Evolutionary conservation across 2,888 invertebrate genomes (phyloP).

Genomic region (Limulus polyphemus): DNA sequence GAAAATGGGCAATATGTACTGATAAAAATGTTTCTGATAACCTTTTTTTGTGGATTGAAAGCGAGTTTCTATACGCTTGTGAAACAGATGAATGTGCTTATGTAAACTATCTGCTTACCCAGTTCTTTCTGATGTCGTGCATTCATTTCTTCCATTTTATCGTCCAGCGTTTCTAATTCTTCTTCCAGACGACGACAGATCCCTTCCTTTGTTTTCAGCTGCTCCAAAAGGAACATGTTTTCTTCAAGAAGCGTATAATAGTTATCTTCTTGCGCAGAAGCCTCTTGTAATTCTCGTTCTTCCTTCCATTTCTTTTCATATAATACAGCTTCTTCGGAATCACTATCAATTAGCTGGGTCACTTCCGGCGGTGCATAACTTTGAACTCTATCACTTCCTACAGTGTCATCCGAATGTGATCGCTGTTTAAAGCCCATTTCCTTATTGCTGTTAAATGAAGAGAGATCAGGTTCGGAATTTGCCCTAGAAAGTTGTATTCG

Average conservation of each 20-base stretch:
- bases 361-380: conserved; percentile 1
- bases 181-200: conserved; percentile 36
- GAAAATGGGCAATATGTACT: no score
- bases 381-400: no score
- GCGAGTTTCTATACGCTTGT: no score
- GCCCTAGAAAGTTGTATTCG: conserved; percentile 34
- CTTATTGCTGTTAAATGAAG: conserved; percentile 27
- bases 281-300: not conserved
- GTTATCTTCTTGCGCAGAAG: conserved; percentile 35
- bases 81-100: not conserved
- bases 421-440: conserved; percentile 1
- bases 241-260: conserved; percentile 42
- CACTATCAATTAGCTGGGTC: conserved; percentile 3
- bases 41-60: no score
- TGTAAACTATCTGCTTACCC: conserved; percentile 8
- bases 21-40: no score
- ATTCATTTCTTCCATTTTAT: conserved; percentile 31
- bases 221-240: conserved; percentile 39
- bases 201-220: conserved; percentile 40
- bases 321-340: not conserved
- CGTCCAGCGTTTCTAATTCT: conserved; percentile 35
- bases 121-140: conserved; percentile 28
- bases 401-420: no score
- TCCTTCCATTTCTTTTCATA: no score
- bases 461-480: conserved; percentile 32